These are phyloP conservation scores for Aethes cnicana DNA, from an alignment of 2,888 invertebrate species.

Conservation along the genomic window DNA sequence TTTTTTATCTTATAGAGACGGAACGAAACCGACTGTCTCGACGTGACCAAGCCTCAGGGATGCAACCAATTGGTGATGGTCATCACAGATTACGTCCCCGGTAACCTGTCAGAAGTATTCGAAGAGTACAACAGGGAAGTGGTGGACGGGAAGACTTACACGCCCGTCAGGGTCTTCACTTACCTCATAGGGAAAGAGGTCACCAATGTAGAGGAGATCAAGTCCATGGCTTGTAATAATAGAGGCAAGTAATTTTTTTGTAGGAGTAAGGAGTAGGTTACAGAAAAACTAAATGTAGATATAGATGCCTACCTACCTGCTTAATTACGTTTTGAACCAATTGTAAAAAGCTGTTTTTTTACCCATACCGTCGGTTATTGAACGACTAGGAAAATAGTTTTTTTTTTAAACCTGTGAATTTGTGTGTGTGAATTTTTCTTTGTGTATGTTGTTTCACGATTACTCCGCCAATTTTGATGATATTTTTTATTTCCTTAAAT, in stretches of 20 bases:
- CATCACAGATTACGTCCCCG: conserved; percentile 96
- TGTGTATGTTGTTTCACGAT: too few relatives aligned
- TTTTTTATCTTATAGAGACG: conserved; percentile 49
- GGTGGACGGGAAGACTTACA: conserved; percentile 83
- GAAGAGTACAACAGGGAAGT: conserved; percentile 88
- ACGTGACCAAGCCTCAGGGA: conserved; percentile 72
- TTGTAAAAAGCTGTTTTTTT: too few relatives aligned
- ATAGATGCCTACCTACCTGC: too few relatives aligned
- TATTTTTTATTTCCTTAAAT: too few relatives aligned
- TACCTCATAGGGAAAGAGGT: conserved; percentile 97
- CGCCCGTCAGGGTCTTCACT: conserved; percentile 96
- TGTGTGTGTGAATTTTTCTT: too few relatives aligned
- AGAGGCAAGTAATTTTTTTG: conserved; percentile 84
- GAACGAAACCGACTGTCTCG: conserved; percentile 46
- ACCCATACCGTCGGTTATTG: too few relatives aligned
- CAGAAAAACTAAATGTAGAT: too few relatives aligned
- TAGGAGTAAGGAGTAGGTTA: too few relatives aligned
- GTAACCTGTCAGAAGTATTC: conserved; percentile 93
- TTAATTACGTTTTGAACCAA: too few relatives aligned
- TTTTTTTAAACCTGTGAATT: too few relatives aligned
- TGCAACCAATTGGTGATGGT: conserved; percentile 99
- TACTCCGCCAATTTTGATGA: too few relatives aligned
- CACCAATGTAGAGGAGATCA: conserved; percentile 92
- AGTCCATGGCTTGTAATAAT: conserved; percentile 97
- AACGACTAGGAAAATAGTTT: too few relatives aligned